Percentiles rank a stretch among this genome's conserved stretches.
These are phyloP conservation scores for Colletes gigas DNA, from an alignment of 1,140 invertebrate species.

Conservation along the genomic window DNA sequence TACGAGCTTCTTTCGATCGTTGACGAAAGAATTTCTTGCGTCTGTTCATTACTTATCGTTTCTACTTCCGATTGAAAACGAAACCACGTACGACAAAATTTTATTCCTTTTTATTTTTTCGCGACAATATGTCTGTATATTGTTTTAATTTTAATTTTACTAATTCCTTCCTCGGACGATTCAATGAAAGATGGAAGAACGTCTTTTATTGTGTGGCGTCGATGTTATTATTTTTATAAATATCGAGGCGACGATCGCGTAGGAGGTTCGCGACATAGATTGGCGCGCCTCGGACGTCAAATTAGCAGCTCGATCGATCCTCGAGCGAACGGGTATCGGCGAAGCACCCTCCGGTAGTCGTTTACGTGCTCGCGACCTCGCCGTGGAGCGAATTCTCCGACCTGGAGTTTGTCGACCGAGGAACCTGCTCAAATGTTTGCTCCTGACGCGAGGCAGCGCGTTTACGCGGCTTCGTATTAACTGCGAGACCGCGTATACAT, in stretches of 20 bases:
- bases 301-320: slow-evolving; percentile 47
- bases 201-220: no score
- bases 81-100: no score
- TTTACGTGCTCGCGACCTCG: slow-evolving; percentile 3
- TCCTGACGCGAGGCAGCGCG: slow-evolving; percentile 36
- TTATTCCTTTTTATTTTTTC: no score
- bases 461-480: slow-evolving; percentile 57
- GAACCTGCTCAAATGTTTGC: slow-evolving; percentile 65
- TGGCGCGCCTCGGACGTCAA: slow-evolving; percentile 26
- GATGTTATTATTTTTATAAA: no score
- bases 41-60: no score
- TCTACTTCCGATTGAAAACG: no score
- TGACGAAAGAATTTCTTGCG: no score
- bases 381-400: slow-evolving; percentile 28
- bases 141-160: no score
- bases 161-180: no score
- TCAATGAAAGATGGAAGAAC: no score
- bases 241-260: background rate
- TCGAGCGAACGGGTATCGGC: slow-evolving; percentile 27
- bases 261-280: background rate
- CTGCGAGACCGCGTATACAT: slow-evolving; percentile 40
- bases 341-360: slow-evolving; percentile 39
- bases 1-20: no score
- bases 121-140: no score
- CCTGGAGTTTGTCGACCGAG: slow-evolving; percentile 48